Evolutionary conservation across 2,797 vertebrate genomes (phyloP).

Genomic region (Tympanoctomys barrerae): DNA sequence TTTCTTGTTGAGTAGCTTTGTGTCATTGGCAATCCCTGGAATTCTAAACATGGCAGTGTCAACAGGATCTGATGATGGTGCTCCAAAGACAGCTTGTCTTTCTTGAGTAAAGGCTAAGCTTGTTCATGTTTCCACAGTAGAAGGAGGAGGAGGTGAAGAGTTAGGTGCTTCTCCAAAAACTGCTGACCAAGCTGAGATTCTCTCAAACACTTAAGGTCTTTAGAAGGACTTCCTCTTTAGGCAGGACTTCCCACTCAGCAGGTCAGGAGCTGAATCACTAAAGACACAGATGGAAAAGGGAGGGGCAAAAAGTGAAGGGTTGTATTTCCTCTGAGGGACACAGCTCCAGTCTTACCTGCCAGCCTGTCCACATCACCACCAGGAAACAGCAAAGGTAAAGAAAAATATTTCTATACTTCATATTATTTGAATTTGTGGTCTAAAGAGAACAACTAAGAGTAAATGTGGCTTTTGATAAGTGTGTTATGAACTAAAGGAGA

Average conservation of each 20-base stretch:
- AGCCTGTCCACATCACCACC: not conserved
- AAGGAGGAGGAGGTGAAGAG: not conserved
- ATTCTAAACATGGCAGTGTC: not conserved
- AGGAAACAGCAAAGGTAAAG: slow-evolving; percentile 70
- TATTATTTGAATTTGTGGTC: not conserved
- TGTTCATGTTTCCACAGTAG: not conserved
- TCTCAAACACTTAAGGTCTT: not conserved
- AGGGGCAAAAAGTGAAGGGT: slow-evolving; percentile 70
- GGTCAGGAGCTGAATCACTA: slow-evolving; percentile 71
- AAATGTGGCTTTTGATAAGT: not conserved
- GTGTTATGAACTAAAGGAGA: not conserved
- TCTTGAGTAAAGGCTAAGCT: not conserved
- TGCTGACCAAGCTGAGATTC: not conserved
- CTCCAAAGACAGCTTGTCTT: not conserved
- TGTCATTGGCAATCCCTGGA: not conserved
- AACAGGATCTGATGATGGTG: not conserved
- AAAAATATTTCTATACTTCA: slow-evolving; percentile 21
- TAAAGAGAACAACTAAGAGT: not conserved
- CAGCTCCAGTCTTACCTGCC: slow-evolving; percentile 7
- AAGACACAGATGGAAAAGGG: slow-evolving; percentile 62
- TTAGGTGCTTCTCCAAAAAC: not conserved
- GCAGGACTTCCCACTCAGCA: not conserved
- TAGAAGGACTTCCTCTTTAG: slow-evolving; percentile 15
- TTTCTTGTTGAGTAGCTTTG: not conserved
- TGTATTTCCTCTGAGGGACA: slow-evolving; percentile 62